phyloP scores from a whole-genome alignment of 2,113 vertebrate genomes.

The Psittacus erithacus region DNA sequence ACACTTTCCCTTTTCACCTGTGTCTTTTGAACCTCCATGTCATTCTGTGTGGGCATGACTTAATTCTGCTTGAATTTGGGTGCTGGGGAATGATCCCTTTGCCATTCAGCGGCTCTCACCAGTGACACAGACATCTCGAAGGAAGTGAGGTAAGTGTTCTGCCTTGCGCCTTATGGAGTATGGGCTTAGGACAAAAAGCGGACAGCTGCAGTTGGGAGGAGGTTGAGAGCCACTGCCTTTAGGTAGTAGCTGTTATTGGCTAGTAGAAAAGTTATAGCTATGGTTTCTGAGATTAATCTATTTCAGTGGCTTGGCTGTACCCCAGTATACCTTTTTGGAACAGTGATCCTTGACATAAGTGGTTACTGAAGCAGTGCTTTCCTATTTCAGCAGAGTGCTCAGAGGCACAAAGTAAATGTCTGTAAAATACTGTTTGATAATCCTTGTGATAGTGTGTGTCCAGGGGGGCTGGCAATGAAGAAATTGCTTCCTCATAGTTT shows the following conservation, averaged over 20 bases:
- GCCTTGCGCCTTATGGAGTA: background rate
- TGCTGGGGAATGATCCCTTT: background rate
- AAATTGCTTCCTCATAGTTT: background rate
- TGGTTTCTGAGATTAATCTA: background rate
- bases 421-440: background rate
- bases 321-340: background rate
- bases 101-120: background rate
- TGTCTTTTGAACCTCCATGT: background rate
- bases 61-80: background rate
- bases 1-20: background rate
- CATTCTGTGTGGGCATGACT: background rate
- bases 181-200: background rate
- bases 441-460: background rate
- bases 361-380: background rate
- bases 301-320: background rate
- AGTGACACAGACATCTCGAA: rapidly evolving
- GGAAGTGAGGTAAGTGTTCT: background rate
- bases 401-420: background rate
- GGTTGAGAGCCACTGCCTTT: background rate
- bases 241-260: background rate
- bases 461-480: background rate
- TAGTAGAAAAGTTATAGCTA: background rate
- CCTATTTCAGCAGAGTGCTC: background rate
- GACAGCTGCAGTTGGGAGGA: background rate
- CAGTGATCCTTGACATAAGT: background rate